These are phyloP conservation scores for Chlorodrepanis virens DNA, from an alignment of 2,113 vertebrate species.

Conservation along the genomic window DNA sequence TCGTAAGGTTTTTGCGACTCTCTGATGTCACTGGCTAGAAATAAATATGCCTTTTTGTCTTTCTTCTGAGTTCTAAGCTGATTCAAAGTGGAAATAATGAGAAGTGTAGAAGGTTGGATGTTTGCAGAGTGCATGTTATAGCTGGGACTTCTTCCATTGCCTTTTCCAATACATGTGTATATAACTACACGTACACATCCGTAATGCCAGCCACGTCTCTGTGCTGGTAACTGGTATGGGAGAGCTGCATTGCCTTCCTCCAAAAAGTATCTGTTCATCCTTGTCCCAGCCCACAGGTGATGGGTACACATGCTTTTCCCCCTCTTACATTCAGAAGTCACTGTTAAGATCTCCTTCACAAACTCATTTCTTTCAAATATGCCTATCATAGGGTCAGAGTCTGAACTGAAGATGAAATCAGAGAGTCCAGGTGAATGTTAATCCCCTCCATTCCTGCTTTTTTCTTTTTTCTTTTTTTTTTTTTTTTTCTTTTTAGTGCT, in stretches of 20 bases:
- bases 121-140: background rate
- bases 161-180: background rate
- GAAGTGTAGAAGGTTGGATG: background rate
- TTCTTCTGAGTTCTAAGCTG: background rate
- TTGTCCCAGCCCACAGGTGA: background rate
- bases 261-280: background rate
- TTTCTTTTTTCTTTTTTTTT: no score
- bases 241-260: background rate
- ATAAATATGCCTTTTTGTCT: background rate
- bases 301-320: rapidly evolving
- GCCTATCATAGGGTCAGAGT: background rate
- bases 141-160: background rate
- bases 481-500: background rate
- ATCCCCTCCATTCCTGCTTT: rapidly evolving
- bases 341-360: background rate
- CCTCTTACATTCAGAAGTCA: background rate
- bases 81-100: background rate
- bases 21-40: background rate
- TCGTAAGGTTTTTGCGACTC: background rate
- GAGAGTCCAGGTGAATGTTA: background rate
- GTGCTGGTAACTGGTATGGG: background rate
- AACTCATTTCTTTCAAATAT: background rate
- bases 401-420: background rate
- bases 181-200: background rate
- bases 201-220: rapidly evolving